These are phyloP conservation scores for Columbina picui DNA, from an alignment of 2,113 vertebrate species.

Conservation along the genomic window DNA sequence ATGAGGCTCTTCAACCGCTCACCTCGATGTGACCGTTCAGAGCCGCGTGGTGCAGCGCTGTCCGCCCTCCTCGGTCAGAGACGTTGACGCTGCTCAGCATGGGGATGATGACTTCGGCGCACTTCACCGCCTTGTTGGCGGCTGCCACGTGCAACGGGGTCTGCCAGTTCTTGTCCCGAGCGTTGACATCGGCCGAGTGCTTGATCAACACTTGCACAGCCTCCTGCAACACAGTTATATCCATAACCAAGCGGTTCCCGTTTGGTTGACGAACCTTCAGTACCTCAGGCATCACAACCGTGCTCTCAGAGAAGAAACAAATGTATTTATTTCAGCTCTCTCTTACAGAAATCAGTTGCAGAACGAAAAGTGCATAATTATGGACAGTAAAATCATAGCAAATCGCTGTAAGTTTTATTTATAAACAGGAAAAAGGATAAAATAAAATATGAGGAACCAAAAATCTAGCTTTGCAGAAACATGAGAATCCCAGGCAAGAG, in stretches of 20 bases:
- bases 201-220: conserved; percentile 92
- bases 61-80: conserved; percentile 92
- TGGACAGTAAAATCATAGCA: not conserved
- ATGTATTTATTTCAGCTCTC: not conserved
- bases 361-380: not conserved
- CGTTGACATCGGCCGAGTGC: conserved; percentile 94
- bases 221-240: conserved; percentile 76
- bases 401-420: not conserved
- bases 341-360: not conserved
- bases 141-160: conserved; percentile 93
- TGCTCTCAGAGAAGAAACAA: not conserved
- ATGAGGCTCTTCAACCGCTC: not conserved
- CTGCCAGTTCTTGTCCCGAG: conserved; percentile 98
- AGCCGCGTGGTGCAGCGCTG: conserved; percentile 93
- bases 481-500: not conserved
- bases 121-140: conserved; percentile 90
- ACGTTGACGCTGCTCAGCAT: conserved; percentile 95
- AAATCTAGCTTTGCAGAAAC: not conserved
- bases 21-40: conserved; percentile 96
- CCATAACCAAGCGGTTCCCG: rapidly evolving
- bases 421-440: conserved; percentile 6
- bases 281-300: too few species aligned
- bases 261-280: rapidly evolving
- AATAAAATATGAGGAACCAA: not conserved
- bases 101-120: conserved; percentile 91